These are phyloP conservation scores for Caenorhabditis briggsae DNA, from an alignment of 1,140 invertebrate genomes.

Conservation along the genomic window DNA sequence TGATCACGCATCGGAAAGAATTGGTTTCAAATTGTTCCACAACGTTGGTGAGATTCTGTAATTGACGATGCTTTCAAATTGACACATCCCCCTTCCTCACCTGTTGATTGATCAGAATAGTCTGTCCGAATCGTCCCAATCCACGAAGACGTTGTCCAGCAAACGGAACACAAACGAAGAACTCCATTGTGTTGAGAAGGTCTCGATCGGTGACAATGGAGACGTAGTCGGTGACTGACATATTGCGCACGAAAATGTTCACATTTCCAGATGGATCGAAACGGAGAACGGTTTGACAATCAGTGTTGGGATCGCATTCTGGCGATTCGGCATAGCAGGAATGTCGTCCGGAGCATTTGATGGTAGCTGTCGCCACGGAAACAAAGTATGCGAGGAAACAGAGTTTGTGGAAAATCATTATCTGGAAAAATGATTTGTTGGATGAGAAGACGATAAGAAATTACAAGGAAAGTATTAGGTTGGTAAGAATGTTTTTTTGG, in stretches of 20 bases:
- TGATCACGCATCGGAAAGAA: constrained; percentile 1
- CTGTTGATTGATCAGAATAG: not conserved
- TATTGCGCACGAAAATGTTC: not conserved
- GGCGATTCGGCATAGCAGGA: not conserved
- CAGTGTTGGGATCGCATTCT: not conserved
- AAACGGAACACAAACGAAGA: not conserved
- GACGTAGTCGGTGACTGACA: not conserved
- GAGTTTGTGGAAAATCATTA: too few relatives aligned
- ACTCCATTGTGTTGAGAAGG: not conserved
- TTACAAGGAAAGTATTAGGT: too few relatives aligned
- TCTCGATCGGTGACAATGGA: not conserved
- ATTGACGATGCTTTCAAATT: too few relatives aligned
- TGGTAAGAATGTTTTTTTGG: too few relatives aligned
- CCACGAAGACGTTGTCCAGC: not conserved
- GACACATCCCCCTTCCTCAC: not conserved
- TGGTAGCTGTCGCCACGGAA: not conserved
- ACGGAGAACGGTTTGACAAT: not conserved
- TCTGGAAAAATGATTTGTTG: too few relatives aligned
- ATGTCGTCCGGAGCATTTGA: not conserved
- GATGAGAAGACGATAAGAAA: too few relatives aligned
- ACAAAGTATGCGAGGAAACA: too few relatives aligned
- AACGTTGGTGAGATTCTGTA: not conserved
- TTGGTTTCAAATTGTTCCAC: not conserved
- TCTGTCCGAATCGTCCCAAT: not conserved
- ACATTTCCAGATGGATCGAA: not conserved